Percentiles rank a stretch among this genome's conserved stretches.
Conservation (phyloP, 2,888 invertebrate genomes). For the Thumatha senex region DNA sequence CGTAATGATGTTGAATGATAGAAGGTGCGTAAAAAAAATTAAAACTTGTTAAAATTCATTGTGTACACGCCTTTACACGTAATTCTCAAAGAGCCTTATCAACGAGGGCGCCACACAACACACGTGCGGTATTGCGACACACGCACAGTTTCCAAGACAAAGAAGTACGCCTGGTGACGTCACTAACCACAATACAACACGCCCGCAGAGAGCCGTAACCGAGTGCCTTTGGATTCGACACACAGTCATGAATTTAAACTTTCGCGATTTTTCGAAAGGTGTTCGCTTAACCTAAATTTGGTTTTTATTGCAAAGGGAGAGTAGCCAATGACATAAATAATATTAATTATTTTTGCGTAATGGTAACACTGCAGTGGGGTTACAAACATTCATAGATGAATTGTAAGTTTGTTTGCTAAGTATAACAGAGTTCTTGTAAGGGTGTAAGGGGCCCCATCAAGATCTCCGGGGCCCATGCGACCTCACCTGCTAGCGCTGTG, state of each 20-base stretch:
- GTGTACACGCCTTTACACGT: not conserved
- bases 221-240: too few relatives aligned
- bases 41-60: too few relatives aligned
- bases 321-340: not conserved
- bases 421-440: too few relatives aligned
- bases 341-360: not conserved
- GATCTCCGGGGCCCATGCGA: too few relatives aligned
- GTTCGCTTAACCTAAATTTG: too few relatives aligned
- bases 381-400: too few relatives aligned
- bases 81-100: not conserved
- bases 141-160: not conserved
- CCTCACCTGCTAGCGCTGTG: too few relatives aligned
- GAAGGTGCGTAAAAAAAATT: too few relatives aligned
- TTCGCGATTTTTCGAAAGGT: not conserved
- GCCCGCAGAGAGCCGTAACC: not conserved
- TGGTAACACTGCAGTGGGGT: too few relatives aligned
- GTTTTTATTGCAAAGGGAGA: not conserved
- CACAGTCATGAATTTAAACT: not conserved
- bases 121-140: not conserved
- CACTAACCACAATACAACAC: not conserved
- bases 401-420: too few relatives aligned
- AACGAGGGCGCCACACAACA: not conserved
- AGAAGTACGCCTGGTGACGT: not conserved
- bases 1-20: too few relatives aligned
- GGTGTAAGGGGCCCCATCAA: too few relatives aligned